Conservation (phyloP, 2,888 invertebrate genomes). For the Idaea aversata region DNA sequence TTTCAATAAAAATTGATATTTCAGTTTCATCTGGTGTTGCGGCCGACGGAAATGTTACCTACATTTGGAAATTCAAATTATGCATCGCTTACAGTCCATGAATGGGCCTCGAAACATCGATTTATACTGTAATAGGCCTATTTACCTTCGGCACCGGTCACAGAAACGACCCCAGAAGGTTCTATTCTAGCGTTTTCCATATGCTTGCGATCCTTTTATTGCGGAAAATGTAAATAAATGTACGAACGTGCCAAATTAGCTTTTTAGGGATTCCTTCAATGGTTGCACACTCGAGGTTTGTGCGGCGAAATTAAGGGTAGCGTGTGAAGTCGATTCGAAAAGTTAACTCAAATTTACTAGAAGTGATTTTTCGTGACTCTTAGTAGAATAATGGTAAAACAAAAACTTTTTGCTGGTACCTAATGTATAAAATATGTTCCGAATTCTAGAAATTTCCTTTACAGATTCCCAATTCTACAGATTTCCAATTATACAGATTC, state of each 20-base stretch:
- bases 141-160: slow-evolving; percentile 13
- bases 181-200: slow-evolving; percentile 15
- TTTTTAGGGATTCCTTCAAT: slow-evolving; percentile 12
- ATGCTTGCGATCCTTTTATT: slow-evolving; percentile 21
- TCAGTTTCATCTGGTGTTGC: not conserved
- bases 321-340: not conserved
- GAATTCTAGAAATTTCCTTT: no score
- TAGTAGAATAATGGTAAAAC: no score
- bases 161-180: slow-evolving; percentile 20
- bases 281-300: slow-evolving; percentile 1
- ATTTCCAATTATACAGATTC: no score
- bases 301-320: not conserved
- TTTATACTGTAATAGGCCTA: slow-evolving; percentile 13
- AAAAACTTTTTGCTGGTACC: no score
- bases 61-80: not conserved
- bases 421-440: no score
- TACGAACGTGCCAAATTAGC: slow-evolving; percentile 19
- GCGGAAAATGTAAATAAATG: slow-evolving; percentile 21
- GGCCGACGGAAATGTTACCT: not conserved
- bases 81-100: not conserved
- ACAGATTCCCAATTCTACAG: no score
- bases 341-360: not conserved
- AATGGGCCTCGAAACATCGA: not conserved
- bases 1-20: not conserved
- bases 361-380: not conserved